Evolutionary conservation across 2,797 vertebrate species (phyloP).

Genomic region (Acanthopagrus latus): DNA sequence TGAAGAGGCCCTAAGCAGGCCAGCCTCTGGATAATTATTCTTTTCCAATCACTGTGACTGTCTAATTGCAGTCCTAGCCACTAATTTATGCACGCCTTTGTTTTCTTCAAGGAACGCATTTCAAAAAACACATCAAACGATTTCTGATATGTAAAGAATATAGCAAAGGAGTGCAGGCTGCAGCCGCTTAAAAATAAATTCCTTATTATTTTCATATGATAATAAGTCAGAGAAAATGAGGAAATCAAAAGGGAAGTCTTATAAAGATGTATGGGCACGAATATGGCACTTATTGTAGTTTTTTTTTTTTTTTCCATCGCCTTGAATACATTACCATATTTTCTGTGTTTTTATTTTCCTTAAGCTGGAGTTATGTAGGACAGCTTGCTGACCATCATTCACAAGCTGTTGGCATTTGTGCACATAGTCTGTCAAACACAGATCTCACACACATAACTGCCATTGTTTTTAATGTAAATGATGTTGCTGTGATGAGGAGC

Average conservation of each 20-base stretch:
- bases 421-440: slow-evolving; percentile 46
- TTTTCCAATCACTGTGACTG: slow-evolving; percentile 82
- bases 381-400: slow-evolving; percentile 80
- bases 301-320: slow-evolving; percentile 42
- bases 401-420: slow-evolving; percentile 70
- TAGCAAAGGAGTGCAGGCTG: slow-evolving; percentile 64
- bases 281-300: slow-evolving; percentile 80
- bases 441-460: slow-evolving; percentile 52
- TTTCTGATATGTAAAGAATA: slow-evolving; percentile 83
- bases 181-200: slow-evolving; percentile 83
- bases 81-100: slow-evolving; percentile 86
- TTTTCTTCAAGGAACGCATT: slow-evolving; percentile 83
- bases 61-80: slow-evolving; percentile 81
- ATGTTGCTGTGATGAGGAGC: slow-evolving; percentile 62
- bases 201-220: slow-evolving; percentile 83
- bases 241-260: slow-evolving; percentile 79
- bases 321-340: slow-evolving; percentile 83
- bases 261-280: slow-evolving; percentile 77
- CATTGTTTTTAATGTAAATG: slow-evolving; percentile 76
- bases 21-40: slow-evolving; percentile 82
- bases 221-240: slow-evolving; percentile 81
- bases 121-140: slow-evolving; percentile 84
- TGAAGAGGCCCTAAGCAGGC: slow-evolving; percentile 80
- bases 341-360: slow-evolving; percentile 70
- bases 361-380: slow-evolving; percentile 78